Evolutionary conservation across 2,113 vertebrate species (phyloP).

Genomic region (Saguinus imperator): DNA sequence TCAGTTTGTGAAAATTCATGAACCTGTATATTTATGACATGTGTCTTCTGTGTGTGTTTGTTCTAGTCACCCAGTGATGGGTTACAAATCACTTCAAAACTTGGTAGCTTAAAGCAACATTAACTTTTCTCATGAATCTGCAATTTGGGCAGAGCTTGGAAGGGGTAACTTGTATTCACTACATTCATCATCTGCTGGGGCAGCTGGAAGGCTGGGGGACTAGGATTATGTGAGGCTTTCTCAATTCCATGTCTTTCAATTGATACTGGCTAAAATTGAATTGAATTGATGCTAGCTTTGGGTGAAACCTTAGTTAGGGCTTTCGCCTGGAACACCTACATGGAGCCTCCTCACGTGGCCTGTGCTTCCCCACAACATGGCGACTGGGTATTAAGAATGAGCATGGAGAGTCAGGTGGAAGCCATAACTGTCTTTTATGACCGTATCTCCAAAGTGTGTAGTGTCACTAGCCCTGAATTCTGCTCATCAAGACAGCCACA

Average conservation of each 20-base stretch:
- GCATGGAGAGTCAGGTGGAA: not conserved
- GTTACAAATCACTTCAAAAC: not conserved
- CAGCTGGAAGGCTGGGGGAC: not conserved
- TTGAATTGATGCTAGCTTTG: not conserved
- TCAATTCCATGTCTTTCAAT: not conserved
- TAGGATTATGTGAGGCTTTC: not conserved
- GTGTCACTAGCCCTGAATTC: not conserved
- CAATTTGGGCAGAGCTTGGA: not conserved
- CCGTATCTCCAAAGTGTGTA: not conserved
- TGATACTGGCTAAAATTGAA: not conserved
- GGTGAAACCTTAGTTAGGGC: not conserved
- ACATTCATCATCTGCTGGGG: not conserved
- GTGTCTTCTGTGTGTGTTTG: not conserved
- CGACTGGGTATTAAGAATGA: not conserved
- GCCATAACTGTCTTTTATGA: not conserved
- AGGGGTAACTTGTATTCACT: not conserved
- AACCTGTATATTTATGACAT: accelerated
- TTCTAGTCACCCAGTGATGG: not conserved
- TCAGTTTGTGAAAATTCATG: not conserved
- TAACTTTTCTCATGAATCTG: not conserved
- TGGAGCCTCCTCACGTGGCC: not conserved
- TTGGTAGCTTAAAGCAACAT: not conserved
- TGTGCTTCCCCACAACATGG: not conserved
- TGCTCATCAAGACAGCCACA: not conserved
- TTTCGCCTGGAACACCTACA: not conserved